phyloP scores from a whole-genome alignment of 30 jellyfish, hydroid and myxozoan species.

The Pseudorhiza aurosa region DNA sequence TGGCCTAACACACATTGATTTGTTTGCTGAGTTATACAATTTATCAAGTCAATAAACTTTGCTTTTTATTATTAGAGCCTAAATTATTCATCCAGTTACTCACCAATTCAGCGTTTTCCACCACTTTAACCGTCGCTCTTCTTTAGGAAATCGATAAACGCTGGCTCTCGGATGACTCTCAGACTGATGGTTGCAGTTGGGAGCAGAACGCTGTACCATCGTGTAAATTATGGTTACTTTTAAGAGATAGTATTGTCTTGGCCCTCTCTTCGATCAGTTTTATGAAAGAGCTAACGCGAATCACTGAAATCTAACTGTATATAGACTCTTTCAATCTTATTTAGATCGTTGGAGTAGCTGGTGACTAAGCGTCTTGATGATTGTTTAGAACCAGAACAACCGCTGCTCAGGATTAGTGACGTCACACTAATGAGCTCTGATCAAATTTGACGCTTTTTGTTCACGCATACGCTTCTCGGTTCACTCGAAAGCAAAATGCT shows the following conservation, averaged over 20 bases:
- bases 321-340: not conserved
- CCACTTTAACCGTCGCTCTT: not conserved
- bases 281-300: not conserved
- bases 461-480: no score
- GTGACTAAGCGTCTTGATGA: conserved; percentile 3
- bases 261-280: not conserved
- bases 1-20: not conserved
- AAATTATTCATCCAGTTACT: not conserved
- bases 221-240: not conserved
- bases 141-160: conserved; percentile 27
- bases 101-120: conserved; percentile 3
- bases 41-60: not conserved
- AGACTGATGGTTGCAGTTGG: conserved; percentile 28
- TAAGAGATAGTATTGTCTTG: not conserved
- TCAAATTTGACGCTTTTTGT: no score
- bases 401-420: conserved; percentile 9
- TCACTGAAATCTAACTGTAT: conserved; percentile 10
- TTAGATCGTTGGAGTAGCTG: conserved; percentile 1
- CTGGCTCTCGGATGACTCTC: conserved; percentile 16
- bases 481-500: no score
- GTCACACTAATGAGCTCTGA: conserved; percentile 32
- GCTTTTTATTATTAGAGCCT: not conserved
- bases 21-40: not conserved
- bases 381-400: conserved; percentile 19
- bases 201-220: conserved; percentile 39